Percentiles rank a stretch among this genome's conserved stretches.
Conservation (phyloP, 2,797 vertebrate species). For the Gallinago solitaria region DNA sequence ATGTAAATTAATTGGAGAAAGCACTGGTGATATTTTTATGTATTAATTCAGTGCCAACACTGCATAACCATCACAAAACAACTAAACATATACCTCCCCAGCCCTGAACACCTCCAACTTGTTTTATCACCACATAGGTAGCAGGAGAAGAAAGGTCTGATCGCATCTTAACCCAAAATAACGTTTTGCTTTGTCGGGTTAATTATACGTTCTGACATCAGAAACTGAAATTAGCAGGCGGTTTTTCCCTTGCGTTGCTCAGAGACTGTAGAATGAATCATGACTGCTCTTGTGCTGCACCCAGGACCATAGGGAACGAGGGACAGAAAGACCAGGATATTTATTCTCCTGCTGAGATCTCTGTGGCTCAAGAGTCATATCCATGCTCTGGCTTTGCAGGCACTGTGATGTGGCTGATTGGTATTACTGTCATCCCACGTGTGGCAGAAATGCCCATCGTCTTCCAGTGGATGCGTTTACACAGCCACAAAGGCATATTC, state of each 20-base stretch:
- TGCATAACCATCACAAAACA: background rate
- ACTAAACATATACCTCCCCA: background rate
- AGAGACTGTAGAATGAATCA: constrained; percentile 35
- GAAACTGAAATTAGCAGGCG: constrained; percentile 24
- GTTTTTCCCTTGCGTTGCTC: constrained; percentile 33
- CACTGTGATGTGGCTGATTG: background rate
- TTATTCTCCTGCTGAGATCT: background rate
- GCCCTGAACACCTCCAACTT: background rate
- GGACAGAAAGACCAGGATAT: background rate
- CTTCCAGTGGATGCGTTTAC: background rate
- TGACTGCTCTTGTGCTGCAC: background rate
- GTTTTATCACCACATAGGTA: background rate
- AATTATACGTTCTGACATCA: constrained; percentile 15
- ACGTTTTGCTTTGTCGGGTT: constrained; percentile 12
- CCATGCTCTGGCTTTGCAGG: background rate
- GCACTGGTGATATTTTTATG: background rate
- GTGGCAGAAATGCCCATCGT: background rate
- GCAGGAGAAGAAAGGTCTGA: background rate
- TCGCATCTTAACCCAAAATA: constrained; percentile 7
- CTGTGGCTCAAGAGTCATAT: background rate
- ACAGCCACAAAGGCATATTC: background rate
- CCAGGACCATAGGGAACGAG: background rate
- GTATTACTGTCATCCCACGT: background rate
- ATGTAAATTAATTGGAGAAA: background rate
- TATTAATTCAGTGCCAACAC: background rate